These are phyloP conservation scores for Hermatobates lingyangjiaoensis DNA, from an alignment of 1,140 invertebrate species.

Conservation along the genomic window DNA sequence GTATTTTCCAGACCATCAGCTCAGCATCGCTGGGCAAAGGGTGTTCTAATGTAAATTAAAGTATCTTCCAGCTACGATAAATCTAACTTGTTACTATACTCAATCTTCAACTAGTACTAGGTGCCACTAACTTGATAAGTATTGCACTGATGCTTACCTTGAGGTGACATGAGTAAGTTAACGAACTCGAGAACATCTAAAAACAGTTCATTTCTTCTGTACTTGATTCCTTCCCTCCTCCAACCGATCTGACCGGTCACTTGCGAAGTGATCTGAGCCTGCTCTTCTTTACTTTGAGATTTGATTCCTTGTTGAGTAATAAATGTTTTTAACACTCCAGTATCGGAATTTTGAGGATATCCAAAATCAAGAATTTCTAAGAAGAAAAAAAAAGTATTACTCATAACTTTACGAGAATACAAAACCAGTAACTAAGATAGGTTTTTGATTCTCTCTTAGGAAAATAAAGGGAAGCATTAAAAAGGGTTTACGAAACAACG, in stretches of 20 bases:
- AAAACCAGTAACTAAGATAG: too few relatives aligned
- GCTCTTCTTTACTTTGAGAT: slow-evolving; percentile 97
- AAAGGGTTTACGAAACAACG: too few relatives aligned
- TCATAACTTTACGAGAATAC: too few relatives aligned
- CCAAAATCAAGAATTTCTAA: slow-evolving; percentile 98
- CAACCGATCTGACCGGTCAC: slow-evolving; percentile 98
- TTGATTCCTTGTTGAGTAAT: slow-evolving; percentile 99
- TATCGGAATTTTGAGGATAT: slow-evolving; percentile 99
- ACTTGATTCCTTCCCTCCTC: slow-evolving; percentile 98
- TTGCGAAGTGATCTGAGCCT: slow-evolving; percentile 98
- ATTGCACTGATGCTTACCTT: slow-evolving; percentile 45
- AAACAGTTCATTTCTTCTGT: slow-evolving; percentile 95
- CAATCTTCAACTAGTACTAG: too few relatives aligned
- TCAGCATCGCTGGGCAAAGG: too few relatives aligned
- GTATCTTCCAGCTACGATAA: too few relatives aligned
- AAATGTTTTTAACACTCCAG: slow-evolving; percentile 96
- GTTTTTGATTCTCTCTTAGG: too few relatives aligned
- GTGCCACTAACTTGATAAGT: too few relatives aligned
- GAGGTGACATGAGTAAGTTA: slow-evolving; percentile 97
- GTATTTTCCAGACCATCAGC: too few relatives aligned
- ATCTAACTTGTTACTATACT: too few relatives aligned
- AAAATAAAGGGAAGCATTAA: too few relatives aligned
- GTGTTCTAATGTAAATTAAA: too few relatives aligned
- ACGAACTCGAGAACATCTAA: slow-evolving; percentile 98
- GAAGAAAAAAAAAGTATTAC: slow-evolving; percentile 18